Evolutionary conservation across 1,140 invertebrate species (phyloP).

Genomic region (Lepidotrigona ventralis): DNA sequence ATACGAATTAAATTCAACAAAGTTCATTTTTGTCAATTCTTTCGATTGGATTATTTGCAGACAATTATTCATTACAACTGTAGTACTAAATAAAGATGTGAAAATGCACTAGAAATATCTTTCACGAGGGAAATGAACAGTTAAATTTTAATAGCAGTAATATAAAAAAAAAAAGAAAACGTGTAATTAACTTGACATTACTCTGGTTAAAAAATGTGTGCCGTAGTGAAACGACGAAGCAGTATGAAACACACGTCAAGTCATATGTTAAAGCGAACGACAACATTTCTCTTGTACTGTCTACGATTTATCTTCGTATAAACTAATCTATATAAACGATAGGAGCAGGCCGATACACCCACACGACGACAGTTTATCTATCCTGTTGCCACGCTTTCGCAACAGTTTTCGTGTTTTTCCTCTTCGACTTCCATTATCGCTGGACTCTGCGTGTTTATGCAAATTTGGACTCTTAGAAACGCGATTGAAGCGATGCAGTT

Average conservation of each 20-base stretch:
- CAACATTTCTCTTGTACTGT: conserved; percentile 11
- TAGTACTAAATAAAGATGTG: too few relatives aligned
- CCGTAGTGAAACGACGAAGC: not conserved
- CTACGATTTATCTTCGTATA: conserved; percentile 15
- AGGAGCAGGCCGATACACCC: not conserved
- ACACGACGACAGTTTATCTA: not conserved
- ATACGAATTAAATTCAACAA: not conserved
- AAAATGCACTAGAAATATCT: too few relatives aligned
- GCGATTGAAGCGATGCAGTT: not conserved
- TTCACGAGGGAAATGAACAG: too few relatives aligned
- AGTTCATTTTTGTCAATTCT: too few relatives aligned
- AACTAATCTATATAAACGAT: conserved; percentile 27
- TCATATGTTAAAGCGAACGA: not conserved
- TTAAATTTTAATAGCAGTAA: too few relatives aligned
- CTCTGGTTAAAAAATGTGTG: not conserved
- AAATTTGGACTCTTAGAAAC: not conserved
- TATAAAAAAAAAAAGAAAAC: not conserved
- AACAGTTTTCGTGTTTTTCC: not conserved
- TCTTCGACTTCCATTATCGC: not conserved
- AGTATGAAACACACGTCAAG: not conserved
- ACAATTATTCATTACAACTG: too few relatives aligned
- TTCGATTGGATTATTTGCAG: too few relatives aligned
- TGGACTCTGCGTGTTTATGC: not conserved
- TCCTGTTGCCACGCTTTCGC: not conserved
- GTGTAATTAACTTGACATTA: too few relatives aligned